Evolutionary conservation across 1,140 invertebrate genomes (phyloP), one percentile per base, ranked within the genome.

Genomic region (Akabosia matsudoensis): DNA sequence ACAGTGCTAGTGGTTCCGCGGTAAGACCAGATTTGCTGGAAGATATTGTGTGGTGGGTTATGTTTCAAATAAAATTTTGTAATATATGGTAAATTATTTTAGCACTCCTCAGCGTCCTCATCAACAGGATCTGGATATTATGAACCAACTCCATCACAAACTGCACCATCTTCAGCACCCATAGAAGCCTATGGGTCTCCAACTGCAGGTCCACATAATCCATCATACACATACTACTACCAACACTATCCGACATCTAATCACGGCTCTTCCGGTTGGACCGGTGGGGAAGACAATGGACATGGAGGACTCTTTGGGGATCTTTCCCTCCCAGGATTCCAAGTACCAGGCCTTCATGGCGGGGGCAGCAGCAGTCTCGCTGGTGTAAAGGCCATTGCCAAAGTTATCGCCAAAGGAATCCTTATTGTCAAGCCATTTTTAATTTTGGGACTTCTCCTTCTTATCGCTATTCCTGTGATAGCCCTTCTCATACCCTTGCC

Each of bases 401-500:
- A 37, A 34, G 24, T 22, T 37, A n/a, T 81, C 24, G 77, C 76
- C 33, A 81, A 79, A 33, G 76, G 76, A 34, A 37, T 78, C 18
- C 31, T 81, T 10, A 70, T 70, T 33, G 1, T 81, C 7, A 81
- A 81, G 73, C 78, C 80, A 3, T 76, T 81, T 24, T 28, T 81
- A 13, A 22, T 79, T 13, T 70, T 79, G 1, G 80, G 80, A 51
- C 76, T 81, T 22, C 34, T 79, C 0, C 31, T 79, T 28, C 71
- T 81, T 18, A 24, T 81, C n/a, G 73, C 64, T 0, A 31, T 81
- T 54, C 80, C 80, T 7, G 7, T 79, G 18, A 31, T 79, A 0
- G 13, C 77, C 33, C 64, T 81, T 16, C 76, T 81, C 45, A 33
- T 81, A 1, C 80, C 80, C 33, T 75, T 81, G 52, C 80, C 80